Evolutionary conservation across 1,140 invertebrate species (phyloP).

Genomic region (Neomicropteryx cornuta): DNA sequence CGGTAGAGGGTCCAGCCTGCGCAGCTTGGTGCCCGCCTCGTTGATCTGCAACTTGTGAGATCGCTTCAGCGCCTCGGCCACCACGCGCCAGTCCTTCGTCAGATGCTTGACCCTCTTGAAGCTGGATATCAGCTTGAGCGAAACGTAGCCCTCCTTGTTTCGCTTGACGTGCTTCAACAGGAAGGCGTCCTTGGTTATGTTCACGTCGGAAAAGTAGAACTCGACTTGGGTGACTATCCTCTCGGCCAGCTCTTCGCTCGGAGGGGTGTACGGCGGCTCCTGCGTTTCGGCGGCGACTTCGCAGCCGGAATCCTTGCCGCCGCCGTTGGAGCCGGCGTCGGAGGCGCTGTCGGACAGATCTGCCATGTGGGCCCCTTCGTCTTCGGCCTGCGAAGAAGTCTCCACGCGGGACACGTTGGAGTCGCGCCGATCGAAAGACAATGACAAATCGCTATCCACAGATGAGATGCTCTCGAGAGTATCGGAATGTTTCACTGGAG

Average conservation of each 20-base stretch:
- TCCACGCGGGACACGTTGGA: constrained; percentile 18
- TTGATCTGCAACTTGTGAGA: constrained; percentile 84
- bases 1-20: constrained; percentile 73
- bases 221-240: constrained; percentile 78
- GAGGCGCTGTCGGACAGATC: constrained; percentile 53
- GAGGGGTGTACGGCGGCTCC: constrained; percentile 44
- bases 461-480: constrained; percentile 51
- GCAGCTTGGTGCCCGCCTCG: constrained; percentile 80
- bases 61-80: constrained; percentile 67
- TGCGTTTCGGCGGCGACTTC: constrained; percentile 43
- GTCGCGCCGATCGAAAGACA: constrained; percentile 40
- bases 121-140: constrained; percentile 85
- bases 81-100: constrained; percentile 86
- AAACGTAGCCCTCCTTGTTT: constrained; percentile 92
- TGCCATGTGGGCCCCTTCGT: constrained; percentile 40
- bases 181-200: constrained; percentile 91
- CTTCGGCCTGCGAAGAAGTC: constrained; percentile 21
- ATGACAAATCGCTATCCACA: constrained; percentile 48
- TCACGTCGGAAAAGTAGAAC: constrained; percentile 91
- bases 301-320: constrained; percentile 51
- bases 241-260: constrained; percentile 60
- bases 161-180: constrained; percentile 86
- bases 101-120: constrained; percentile 88
- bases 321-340: constrained; percentile 41
- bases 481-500: constrained; percentile 31